Conservation (phyloP, 2,113 vertebrate species). For the Castor canadensis region DNA sequence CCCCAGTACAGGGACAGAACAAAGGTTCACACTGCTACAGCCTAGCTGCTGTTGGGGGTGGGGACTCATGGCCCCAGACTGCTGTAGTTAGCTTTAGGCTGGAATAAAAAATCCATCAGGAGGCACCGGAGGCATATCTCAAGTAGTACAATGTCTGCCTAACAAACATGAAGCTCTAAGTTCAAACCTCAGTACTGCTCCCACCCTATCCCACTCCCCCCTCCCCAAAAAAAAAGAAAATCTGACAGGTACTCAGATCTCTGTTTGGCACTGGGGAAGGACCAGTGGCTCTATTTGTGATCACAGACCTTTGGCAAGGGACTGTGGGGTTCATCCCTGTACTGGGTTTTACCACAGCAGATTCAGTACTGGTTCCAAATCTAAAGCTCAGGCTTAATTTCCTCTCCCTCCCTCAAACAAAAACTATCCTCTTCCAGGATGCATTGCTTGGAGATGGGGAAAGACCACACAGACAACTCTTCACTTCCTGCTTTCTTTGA, state of each 20-base stretch:
- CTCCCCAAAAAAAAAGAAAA: too few species aligned
- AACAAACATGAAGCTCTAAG: too few species aligned
- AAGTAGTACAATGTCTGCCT: too few species aligned
- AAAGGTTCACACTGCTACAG: not conserved
- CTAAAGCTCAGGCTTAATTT: not conserved
- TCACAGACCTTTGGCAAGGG: too few species aligned
- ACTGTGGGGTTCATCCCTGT: not conserved
- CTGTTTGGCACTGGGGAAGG: not conserved
- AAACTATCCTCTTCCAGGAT: not conserved
- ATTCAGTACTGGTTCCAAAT: not conserved
- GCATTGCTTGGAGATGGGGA: not conserved
- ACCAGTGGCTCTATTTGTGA: not conserved
- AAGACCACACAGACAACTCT: not conserved
- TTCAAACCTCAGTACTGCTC: too few species aligned
- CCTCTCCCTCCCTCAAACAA: not conserved
- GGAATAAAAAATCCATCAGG: not conserved
- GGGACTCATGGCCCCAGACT: not conserved
- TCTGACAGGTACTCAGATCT: not conserved
- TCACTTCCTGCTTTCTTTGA: not conserved
- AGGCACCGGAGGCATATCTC: too few species aligned
- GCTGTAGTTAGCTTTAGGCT: too few species aligned
- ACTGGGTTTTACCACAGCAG: not conserved
- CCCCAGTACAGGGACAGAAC: not conserved
- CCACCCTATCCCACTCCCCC: too few species aligned
- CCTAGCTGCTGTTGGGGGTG: not conserved